A percentile compares a stretch with the other conserved stretches of the same genome.
Evolutionary conservation across 2,113 vertebrate species (phyloP).

Genomic region (Engraulis encrasicolus): DNA sequence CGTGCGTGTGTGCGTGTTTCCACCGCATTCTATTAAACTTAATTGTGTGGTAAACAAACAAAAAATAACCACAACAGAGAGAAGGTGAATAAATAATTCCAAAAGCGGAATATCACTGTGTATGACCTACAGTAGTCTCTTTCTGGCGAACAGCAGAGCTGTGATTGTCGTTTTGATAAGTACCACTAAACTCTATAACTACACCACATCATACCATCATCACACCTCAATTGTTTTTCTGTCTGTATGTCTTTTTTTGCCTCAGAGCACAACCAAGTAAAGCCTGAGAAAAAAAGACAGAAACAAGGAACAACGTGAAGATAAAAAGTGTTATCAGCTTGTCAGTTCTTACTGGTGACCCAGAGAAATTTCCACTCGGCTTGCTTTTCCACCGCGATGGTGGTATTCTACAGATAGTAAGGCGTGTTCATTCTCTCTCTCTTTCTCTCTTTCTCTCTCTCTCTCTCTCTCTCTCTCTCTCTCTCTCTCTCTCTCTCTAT

Average conservation of each 20-base stretch:
- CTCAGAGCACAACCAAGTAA: not conserved
- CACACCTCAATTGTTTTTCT: not conserved
- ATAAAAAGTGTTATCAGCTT: conserved; percentile 41
- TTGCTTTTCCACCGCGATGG: conserved; percentile 36
- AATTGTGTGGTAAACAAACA: not conserved
- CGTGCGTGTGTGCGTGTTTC: not conserved
- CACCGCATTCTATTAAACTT: not conserved
- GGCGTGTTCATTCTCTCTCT: not conserved
- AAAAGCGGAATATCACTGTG: not conserved
- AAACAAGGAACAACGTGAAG: conserved; percentile 23
- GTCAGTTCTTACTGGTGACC: conserved; percentile 42
- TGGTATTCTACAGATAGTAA: conserved; percentile 11
- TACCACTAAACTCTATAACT: not conserved
- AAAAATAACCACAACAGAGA: not conserved
- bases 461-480: not conserved
- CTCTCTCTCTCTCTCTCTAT: not conserved
- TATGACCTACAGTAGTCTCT: not conserved
- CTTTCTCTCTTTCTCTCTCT: not conserved
- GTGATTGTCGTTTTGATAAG: conserved; percentile 1
- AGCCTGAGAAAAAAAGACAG: not conserved
- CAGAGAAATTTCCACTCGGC: conserved; percentile 42
- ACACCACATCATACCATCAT: not conserved
- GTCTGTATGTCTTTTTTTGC: not conserved
- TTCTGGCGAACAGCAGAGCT: not conserved
- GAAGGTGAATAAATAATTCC: not conserved